Base-by-base conservation (phyloP, 92 coral and sea anemone species). In the Epizoanthus fatuus region DNA sequence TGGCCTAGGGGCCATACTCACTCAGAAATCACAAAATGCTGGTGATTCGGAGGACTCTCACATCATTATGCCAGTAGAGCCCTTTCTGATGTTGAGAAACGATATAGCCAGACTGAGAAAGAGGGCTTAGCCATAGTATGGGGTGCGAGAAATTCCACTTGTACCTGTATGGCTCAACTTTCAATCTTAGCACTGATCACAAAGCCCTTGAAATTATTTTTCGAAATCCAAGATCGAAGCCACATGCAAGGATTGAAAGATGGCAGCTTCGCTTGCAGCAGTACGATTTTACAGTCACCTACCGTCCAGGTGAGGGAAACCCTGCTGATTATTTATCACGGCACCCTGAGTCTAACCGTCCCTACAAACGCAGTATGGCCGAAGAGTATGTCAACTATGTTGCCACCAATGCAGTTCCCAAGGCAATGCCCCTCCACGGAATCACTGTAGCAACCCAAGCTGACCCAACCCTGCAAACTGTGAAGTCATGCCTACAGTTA, bases 51-150 rank as follows among this genome's bases (percentile, higher is more conserved):
- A 52, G 52, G 74, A 51, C 25, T 67, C 81, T 44, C 49, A 4
- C 49, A 44, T 44, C 49, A 44, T 44, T 78, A 86, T 38, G 66
- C 84, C 19, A 86, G 89, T 78, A 81, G 89, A 25, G 79, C 79
- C 3, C 79, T 86, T 3, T 44, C 78, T 3, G 57, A 63, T 15
- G 84, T 86, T 5, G 85, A 86, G 39, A 81, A 86, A 78, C 59
- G 79, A 29, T 86, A 65, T 25, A 76, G 69, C 16, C 84, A 86
- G 69, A 86, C 79, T 32, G 79, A 86, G 78, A 82, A 76, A 13
- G 90, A 86, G 17, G 90, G 84, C 49, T 69, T 86, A 15, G 85
- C 85, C 25, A 57, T 75, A 54, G 79, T 75, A 1, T 85, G 89
- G 77, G 76, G 16, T 75, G 84, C 37, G 60, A 75, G 16, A 57